Evolutionary conservation across 2,113 vertebrate genomes (phyloP).

Genomic region (Ameiurus melas): DNA sequence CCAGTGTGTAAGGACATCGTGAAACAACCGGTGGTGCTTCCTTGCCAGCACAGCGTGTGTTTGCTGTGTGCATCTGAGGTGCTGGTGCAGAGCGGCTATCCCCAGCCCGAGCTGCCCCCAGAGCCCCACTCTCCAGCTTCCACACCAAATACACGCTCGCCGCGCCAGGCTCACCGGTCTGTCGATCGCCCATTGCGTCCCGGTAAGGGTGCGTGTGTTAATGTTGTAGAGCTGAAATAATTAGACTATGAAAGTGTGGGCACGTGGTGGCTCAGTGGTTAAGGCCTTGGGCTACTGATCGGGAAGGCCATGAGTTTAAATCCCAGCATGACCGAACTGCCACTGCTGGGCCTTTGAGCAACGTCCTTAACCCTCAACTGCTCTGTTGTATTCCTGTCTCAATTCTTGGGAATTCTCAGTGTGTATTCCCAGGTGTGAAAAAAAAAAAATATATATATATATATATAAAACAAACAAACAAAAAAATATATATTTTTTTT

Average conservation of each 20-base stretch:
- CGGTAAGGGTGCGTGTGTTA: constrained; percentile 67
- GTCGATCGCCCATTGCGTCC: constrained; percentile 87
- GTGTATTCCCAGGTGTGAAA: neutral
- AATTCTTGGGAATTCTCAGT: neutral
- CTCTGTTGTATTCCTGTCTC: neutral
- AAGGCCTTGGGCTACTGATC: neutral
- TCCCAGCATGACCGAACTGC: neutral
- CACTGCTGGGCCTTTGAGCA: neutral
- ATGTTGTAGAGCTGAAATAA: neutral
- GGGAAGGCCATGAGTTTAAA: neutral
- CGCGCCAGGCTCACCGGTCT: constrained; percentile 81
- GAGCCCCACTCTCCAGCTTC: constrained; percentile 93
- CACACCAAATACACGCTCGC: constrained; percentile 87
- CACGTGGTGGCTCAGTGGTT: neutral
- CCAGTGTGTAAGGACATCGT: constrained; percentile 92
- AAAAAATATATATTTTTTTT: too few species aligned
- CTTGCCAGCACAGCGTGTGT: constrained; percentile 91
- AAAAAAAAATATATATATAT: neutral
- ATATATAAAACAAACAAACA: too few species aligned
- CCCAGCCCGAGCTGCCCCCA: constrained; percentile 81
- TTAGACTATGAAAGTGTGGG: neutral
- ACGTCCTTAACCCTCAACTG: neutral
- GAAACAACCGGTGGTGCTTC: constrained; percentile 91
- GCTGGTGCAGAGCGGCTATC: constrained; percentile 86
- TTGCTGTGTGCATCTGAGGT: constrained; percentile 92